phyloP scores from a whole-genome alignment of 1,140 invertebrate genomes.

The Lordiphosa collinella region DNA sequence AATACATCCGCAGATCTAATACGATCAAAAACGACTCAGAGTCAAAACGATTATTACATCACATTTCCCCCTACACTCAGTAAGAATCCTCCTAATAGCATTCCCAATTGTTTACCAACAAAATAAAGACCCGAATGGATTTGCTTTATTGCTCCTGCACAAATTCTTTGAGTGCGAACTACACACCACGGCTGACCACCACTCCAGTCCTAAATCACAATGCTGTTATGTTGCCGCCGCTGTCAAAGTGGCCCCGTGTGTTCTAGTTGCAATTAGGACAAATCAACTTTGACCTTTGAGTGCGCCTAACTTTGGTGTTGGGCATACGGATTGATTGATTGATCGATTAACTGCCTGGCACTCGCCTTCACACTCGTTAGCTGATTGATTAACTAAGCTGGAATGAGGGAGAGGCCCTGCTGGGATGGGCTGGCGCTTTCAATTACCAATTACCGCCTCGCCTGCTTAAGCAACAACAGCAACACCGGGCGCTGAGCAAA shows the following conservation, averaged over 20 bases:
- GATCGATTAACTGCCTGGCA: background rate
- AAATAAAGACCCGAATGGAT: too few species aligned
- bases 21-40: too few species aligned
- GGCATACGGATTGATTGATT: constrained; percentile 33
- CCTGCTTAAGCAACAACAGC: background rate
- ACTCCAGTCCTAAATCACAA: background rate
- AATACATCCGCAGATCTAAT: too few species aligned
- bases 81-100: too few species aligned
- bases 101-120: too few species aligned
- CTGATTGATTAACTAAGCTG: constrained; percentile 52
- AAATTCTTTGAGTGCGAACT: background rate
- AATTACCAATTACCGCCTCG: constrained; percentile 44
- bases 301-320: background rate
- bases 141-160: too few species aligned
- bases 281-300: constrained; percentile 24
- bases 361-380: constrained; percentile 8
- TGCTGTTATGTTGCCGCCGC: constrained; percentile 20
- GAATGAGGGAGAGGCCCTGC: too few species aligned
- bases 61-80: too few species aligned
- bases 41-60: too few species aligned
- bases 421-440: constrained; percentile 31
- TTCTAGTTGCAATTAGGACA: constrained; percentile 31
- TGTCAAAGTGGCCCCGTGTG: constrained; percentile 27
- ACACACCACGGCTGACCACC: background rate
- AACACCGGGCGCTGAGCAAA: background rate